These are phyloP conservation scores for Heliocidaris erythrogramma DNA, from an alignment of 35 echinoderm and acorn worm genomes.

Conservation along the genomic window DNA sequence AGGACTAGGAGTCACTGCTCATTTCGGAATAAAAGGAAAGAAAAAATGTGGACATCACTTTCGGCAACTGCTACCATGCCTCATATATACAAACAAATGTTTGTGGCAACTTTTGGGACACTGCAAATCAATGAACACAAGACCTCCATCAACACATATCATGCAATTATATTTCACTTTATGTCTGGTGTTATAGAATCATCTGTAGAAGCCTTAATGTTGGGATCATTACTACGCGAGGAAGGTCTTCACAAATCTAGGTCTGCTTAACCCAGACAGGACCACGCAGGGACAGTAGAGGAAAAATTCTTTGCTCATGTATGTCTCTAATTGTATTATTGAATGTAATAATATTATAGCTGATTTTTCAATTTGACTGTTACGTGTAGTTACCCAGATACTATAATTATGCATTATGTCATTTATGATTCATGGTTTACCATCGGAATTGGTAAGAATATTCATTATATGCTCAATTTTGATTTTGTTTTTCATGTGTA, in stretches of 20 bases:
- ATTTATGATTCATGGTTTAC: neutral
- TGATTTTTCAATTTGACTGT: neutral
- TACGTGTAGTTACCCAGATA: neutral
- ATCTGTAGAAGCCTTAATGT: neutral
- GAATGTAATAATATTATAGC: neutral
- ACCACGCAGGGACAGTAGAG: neutral
- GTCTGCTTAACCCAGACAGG: neutral
- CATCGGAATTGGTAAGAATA: neutral
- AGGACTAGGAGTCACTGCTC: neutral
- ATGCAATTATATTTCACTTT: neutral
- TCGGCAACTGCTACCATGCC: neutral
- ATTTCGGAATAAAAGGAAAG: neutral
- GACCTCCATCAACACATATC: neutral
- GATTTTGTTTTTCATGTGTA: constrained; percentile 1
- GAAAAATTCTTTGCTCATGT: neutral
- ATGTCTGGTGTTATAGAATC: neutral
- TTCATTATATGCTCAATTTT: constrained; percentile 6
- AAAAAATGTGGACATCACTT: neutral
- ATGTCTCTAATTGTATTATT: neutral
- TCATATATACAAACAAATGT: neutral
- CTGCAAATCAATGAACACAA: neutral
- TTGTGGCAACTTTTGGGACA: neutral
- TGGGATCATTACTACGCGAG: neutral
- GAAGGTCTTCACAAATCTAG: neutral
- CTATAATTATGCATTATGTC: neutral